A percentile compares a stretch with the other conserved stretches of the same genome.
Evolutionary conservation across 2,888 invertebrate species (phyloP).

Genomic region (Brachypalpus laphriformis): DNA sequence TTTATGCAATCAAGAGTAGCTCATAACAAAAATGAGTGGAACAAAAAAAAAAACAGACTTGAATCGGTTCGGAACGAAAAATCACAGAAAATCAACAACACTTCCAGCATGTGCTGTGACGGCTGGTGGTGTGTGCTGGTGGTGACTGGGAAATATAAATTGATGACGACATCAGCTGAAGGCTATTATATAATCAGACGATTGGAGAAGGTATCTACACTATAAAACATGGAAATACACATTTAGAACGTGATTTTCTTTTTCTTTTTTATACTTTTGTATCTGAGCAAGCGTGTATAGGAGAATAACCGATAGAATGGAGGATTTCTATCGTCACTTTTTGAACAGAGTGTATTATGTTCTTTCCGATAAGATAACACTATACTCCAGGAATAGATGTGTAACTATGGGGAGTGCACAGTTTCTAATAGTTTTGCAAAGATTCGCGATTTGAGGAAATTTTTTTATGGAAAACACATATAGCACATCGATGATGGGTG

Average conservation of each 20-base stretch:
- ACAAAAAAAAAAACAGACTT: too few species aligned
- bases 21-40: conserved; percentile 14
- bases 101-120: conserved; percentile 31
- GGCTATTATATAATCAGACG: conserved; percentile 53
- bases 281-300: background rate
- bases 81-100: conserved; percentile 28
- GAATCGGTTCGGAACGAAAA: conserved; percentile 20
- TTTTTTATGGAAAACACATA: background rate
- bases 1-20: conserved; percentile 61
- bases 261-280: background rate
- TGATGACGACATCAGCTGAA: conserved; percentile 52
- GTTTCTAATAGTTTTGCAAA: background rate
- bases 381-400: background rate
- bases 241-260: background rate
- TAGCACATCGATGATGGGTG: background rate
- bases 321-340: background rate
- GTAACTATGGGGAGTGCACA: background rate
- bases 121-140: background rate
- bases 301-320: background rate
- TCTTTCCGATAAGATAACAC: conserved; percentile 4
- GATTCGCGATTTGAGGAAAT: background rate
- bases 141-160: conserved; percentile 37
- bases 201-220: conserved; percentile 25
- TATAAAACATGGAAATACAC: conserved; percentile 29
- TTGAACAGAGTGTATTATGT: background rate